Evolutionary conservation across 2,888 invertebrate species (phyloP).

Genomic region (Callosobruchus maculatus): DNA sequence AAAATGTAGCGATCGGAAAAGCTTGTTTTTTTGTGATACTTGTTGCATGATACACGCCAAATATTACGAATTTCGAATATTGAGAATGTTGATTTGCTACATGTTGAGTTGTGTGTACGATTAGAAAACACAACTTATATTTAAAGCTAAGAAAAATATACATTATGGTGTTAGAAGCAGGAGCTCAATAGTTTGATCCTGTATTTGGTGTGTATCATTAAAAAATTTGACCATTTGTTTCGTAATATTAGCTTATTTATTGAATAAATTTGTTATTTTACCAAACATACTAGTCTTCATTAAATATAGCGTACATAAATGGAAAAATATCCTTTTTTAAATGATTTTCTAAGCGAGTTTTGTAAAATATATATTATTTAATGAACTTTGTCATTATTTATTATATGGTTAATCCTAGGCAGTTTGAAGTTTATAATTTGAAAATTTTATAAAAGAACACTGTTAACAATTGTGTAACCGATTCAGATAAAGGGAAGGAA

Average conservation of each 20-base stretch:
- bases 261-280: conserved; percentile 20
- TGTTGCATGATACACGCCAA: background rate
- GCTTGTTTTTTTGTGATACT: background rate
- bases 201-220: background rate
- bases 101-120: too few relatives aligned
- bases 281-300: conserved; percentile 26
- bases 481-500: background rate
- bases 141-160: too few relatives aligned
- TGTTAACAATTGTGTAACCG: background rate
- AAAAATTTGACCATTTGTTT: background rate
- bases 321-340: conserved; percentile 20
- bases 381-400: background rate
- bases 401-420: background rate
- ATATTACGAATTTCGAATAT: background rate
- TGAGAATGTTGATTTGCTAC: background rate
- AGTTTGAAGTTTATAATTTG: background rate
- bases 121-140: too few relatives aligned
- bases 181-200: too few relatives aligned
- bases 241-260: conserved; percentile 11
- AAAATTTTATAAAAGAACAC: background rate
- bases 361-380: background rate
- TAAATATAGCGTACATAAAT: conserved; percentile 15
- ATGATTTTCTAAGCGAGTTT: background rate
- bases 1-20: background rate
- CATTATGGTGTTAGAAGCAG: too few relatives aligned